Evolutionary conservation across 2,797 vertebrate species (phyloP).

Genomic region (Gouania willdenowi): DNA sequence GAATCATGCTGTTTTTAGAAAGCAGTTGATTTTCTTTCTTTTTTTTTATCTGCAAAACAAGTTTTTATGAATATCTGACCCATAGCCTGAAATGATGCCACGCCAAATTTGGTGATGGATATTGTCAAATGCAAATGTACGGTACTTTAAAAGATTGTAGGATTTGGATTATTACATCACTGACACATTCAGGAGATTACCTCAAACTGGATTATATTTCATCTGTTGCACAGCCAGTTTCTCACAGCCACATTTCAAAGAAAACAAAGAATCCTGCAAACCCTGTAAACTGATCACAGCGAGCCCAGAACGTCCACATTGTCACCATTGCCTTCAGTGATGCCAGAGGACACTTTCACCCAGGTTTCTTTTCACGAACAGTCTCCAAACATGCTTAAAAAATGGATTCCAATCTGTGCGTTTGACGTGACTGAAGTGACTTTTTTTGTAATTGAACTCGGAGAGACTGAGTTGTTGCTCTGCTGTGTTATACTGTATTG

Average conservation of each 20-base stretch:
- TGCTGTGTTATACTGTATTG: too few relatives aligned
- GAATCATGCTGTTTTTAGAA: slow-evolving; percentile 51
- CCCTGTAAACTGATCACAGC: slow-evolving; percentile 54
- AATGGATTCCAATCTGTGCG: too few relatives aligned
- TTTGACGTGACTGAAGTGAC: too few relatives aligned
- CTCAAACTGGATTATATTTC: slow-evolving; percentile 44
- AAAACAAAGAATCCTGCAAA: slow-evolving; percentile 59
- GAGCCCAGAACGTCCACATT: slow-evolving; percentile 47
- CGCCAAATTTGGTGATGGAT: too few relatives aligned
- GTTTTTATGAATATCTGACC: slow-evolving; percentile 20
- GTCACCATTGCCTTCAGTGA: slow-evolving; percentile 38
- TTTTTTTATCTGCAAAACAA: slow-evolving; percentile 36
- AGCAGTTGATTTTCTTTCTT: slow-evolving; percentile 43
- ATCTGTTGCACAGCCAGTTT: slow-evolving; percentile 44
- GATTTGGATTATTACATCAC: slow-evolving; percentile 17
- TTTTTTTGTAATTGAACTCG: too few relatives aligned
- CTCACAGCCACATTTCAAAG: slow-evolving; percentile 54
- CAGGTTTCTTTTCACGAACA: slow-evolving; percentile 72
- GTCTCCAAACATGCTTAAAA: too few relatives aligned
- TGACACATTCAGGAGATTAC: slow-evolving; percentile 33
- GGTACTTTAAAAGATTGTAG: slow-evolving; percentile 10
- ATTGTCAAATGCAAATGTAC: neutral
- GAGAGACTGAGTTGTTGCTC: too few relatives aligned
- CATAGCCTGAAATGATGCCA: neutral
- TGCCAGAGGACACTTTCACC: slow-evolving; percentile 51